phyloP scores from a whole-genome alignment of 2,113 vertebrate species.

The Chiloscyllium plagiosum region DNA sequence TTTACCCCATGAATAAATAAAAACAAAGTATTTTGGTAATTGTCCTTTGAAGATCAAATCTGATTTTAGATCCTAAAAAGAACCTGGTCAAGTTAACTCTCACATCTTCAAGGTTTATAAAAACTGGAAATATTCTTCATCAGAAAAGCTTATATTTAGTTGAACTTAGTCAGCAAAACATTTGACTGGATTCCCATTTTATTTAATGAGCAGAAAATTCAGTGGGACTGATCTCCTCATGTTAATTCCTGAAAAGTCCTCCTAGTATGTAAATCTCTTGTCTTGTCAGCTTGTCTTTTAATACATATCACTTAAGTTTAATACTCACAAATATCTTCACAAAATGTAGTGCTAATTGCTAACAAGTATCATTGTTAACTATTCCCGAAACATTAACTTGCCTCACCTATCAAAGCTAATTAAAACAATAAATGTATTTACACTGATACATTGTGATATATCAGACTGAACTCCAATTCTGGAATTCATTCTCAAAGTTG shows the following conservation, averaged over 20 bases:
- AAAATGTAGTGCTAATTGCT: neutral
- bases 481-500: neutral
- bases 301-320: neutral
- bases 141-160: neutral
- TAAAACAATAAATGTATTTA: neutral
- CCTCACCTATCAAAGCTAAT: neutral
- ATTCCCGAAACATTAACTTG: neutral
- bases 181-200: neutral
- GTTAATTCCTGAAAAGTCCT: neutral
- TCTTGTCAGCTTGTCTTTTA: neutral
- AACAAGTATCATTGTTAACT: neutral
- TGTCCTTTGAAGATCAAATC: neutral
- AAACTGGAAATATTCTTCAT: neutral
- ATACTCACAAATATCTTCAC: neutral
- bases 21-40: neutral
- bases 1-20: too few relatives aligned
- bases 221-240: neutral
- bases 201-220: neutral
- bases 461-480: neutral
- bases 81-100: neutral
- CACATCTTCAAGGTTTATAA: neutral
- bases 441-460: neutral
- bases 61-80: neutral
- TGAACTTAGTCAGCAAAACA: neutral
- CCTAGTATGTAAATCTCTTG: neutral